These are phyloP conservation scores for Aphodius granarius DNA, from an alignment of 2,888 invertebrate genomes.

Conservation along the genomic window DNA sequence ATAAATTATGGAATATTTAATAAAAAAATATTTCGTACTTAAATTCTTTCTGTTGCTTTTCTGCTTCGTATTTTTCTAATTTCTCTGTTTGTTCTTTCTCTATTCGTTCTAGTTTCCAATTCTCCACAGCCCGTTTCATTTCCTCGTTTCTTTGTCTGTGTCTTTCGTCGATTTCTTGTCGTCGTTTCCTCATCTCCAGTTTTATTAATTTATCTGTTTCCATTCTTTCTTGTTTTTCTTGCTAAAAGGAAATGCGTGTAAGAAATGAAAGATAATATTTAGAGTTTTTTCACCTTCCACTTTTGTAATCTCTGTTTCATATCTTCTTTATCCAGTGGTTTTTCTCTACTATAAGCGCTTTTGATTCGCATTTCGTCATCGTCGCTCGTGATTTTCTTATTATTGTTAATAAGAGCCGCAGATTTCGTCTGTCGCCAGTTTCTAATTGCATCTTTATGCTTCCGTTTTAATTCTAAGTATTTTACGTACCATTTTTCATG, in stretches of 20 bases:
- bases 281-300: constrained; percentile 40
- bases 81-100: constrained; percentile 30
- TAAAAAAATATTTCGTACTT: constrained; percentile 7
- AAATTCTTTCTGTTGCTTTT: constrained; percentile 22
- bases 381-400: constrained; percentile 2
- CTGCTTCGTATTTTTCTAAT: constrained; percentile 33
- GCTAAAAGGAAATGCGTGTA: constrained; percentile 10
- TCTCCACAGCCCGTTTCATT: constrained; percentile 37
- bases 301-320: constrained; percentile 36
- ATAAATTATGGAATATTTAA: not conserved
- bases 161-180: constrained; percentile 37
- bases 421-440: constrained; percentile 52
- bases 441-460: constrained; percentile 51
- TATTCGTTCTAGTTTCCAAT: constrained; percentile 38
- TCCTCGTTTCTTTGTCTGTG: constrained; percentile 39
- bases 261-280: not conserved
- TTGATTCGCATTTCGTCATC: constrained; percentile 14
- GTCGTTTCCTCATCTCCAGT: constrained; percentile 46
- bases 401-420: constrained; percentile 9
- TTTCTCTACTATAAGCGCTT: constrained; percentile 14
- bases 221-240: constrained; percentile 21
- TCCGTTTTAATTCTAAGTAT: constrained; percentile 52
- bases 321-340: constrained; percentile 22
- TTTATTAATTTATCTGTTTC: constrained; percentile 29
- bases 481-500: constrained; percentile 57